Conservation (phyloP, 2,113 vertebrate species). For the Naja naja region DNA sequence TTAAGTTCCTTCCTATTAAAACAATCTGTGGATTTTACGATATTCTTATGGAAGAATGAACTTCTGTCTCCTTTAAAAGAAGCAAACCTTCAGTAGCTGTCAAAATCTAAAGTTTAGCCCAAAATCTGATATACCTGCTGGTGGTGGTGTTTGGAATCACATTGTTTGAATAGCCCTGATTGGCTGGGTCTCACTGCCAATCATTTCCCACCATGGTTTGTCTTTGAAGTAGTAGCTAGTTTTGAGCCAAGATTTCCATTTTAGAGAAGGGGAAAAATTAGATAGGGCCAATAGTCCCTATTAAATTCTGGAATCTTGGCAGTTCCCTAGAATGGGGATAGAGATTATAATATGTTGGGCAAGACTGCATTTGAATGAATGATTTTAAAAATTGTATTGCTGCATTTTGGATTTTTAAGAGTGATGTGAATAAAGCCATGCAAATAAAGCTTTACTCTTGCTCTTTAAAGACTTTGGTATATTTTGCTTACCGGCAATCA, state of each 20-base stretch:
- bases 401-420: background rate
- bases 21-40: background rate
- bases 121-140: background rate
- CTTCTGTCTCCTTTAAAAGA: background rate
- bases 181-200: background rate
- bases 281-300: background rate
- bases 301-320: background rate
- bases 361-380: conserved; percentile 46
- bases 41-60: background rate
- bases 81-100: background rate
- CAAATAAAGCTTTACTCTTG: background rate
- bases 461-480: background rate
- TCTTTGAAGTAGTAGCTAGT: background rate
- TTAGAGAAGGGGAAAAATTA: background rate
- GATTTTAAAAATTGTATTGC: background rate
- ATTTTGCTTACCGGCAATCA: background rate
- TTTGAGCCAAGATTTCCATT: background rate
- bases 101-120: background rate
- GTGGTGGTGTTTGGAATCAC: background rate
- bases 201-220: background rate
- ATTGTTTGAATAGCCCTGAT: background rate
- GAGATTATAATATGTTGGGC: background rate
- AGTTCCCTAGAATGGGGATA: background rate
- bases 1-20: background rate
- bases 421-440: background rate